Evolutionary conservation across 2,888 invertebrate species (phyloP).

Genomic region (Uloborus plumipes): DNA sequence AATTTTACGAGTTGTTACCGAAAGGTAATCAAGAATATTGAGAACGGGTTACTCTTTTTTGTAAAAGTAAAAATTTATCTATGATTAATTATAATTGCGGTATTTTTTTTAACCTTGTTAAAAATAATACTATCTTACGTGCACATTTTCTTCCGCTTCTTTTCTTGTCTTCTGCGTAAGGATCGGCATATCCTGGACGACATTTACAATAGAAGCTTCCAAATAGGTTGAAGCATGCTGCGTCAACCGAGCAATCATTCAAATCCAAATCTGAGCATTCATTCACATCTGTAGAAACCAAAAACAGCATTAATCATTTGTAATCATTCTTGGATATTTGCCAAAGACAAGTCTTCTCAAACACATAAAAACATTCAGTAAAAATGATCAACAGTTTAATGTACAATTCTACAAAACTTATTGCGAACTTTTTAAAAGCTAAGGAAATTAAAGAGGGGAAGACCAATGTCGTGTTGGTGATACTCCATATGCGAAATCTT

Average conservation of each 20-base stretch:
- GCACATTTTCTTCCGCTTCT: constrained; percentile 83
- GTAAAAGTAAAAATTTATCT: neutral
- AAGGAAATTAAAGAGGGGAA: too few relatives aligned
- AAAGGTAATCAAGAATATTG: neutral
- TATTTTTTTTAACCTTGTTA: too few relatives aligned
- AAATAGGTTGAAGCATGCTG: constrained; percentile 85
- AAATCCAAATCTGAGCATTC: constrained; percentile 86
- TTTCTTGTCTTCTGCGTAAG: constrained; percentile 78
- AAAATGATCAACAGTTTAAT: too few relatives aligned
- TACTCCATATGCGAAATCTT: too few relatives aligned
- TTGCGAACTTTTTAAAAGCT: too few relatives aligned
- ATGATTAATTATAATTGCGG: neutral
- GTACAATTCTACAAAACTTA: too few relatives aligned
- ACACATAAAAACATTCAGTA: too few relatives aligned
- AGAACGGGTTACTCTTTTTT: neutral
- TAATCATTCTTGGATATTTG: too few relatives aligned
- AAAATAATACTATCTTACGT: constrained; percentile 41
- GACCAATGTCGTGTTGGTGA: too few relatives aligned
- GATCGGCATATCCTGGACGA: constrained; percentile 82
- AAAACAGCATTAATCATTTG: neutral
- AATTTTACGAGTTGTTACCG: too few relatives aligned
- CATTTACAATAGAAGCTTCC: constrained; percentile 86
- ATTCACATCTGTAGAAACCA: constrained; percentile 79
- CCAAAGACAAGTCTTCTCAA: too few relatives aligned
- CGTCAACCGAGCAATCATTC: constrained; percentile 87